Evolutionary conservation across 2,888 invertebrate species (phyloP).

Genomic region (Drosophila stalkeri): DNA sequence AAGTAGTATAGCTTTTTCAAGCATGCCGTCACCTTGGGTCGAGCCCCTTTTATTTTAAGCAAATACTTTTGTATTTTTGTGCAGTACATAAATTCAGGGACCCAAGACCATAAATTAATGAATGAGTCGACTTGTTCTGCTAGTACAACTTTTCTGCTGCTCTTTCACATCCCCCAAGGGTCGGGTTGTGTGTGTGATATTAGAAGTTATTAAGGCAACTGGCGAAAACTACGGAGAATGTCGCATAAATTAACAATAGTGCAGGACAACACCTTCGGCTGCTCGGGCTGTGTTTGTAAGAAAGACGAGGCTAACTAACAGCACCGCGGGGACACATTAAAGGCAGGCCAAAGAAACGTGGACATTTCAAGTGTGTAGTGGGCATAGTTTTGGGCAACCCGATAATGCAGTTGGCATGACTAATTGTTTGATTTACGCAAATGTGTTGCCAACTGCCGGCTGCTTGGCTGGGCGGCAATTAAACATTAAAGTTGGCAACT

Average conservation of each 20-base stretch:
- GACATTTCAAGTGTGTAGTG: constrained; percentile 52
- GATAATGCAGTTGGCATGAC: constrained; percentile 64
- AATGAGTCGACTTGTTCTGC: constrained; percentile 54
- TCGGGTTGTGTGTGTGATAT: constrained; percentile 38
- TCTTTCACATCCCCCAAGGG: constrained; percentile 47
- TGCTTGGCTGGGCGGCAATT: constrained; percentile 30
- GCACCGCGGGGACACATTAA: constrained; percentile 80
- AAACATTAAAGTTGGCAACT: constrained; percentile 40
- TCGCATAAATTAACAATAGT: constrained; percentile 75
- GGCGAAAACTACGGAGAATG: constrained; percentile 67
- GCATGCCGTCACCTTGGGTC: constrained; percentile 48
- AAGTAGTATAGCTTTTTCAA: not conserved
- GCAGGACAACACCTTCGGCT: constrained; percentile 71
- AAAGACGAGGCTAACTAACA: constrained; percentile 75
- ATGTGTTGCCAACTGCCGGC: constrained; percentile 35
- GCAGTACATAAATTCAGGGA: constrained; percentile 66
- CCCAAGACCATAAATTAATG: constrained; percentile 77
- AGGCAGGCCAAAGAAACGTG: constrained; percentile 59
- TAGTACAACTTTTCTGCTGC: constrained; percentile 10
- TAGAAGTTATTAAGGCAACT: constrained; percentile 77
- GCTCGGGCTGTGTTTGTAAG: constrained; percentile 59
- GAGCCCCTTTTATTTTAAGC: constrained; percentile 43
- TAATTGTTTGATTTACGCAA: constrained; percentile 82
- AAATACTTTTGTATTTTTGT: constrained; percentile 65
- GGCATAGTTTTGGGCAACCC: constrained; percentile 7